Evolutionary conservation across 1,140 invertebrate species (phyloP).

Genomic region (Nasonia giraulti): DNA sequence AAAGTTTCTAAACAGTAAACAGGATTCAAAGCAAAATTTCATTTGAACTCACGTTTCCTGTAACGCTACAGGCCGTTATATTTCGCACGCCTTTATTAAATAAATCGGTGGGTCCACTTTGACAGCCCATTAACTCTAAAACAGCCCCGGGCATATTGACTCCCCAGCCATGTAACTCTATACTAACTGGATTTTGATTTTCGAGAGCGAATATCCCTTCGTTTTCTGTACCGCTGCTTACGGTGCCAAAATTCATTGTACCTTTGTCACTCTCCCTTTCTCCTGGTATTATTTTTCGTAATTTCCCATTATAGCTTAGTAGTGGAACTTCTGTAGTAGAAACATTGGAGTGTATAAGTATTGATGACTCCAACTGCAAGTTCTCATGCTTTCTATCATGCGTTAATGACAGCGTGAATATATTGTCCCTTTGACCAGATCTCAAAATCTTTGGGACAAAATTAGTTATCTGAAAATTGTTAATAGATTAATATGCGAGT

Average conservation of each 20-base stretch:
- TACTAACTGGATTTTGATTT: slow-evolving; percentile 85
- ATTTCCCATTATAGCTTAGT: slow-evolving; percentile 84
- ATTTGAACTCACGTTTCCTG: slow-evolving; percentile 66
- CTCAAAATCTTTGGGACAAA: slow-evolving; percentile 79
- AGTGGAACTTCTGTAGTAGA: slow-evolving; percentile 82
- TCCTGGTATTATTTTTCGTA: slow-evolving; percentile 76
- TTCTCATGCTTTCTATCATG: slow-evolving; percentile 74
- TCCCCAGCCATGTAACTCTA: slow-evolving; percentile 80
- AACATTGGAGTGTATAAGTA: slow-evolving; percentile 84
- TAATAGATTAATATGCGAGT: not conserved
- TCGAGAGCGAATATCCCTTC: slow-evolving; percentile 83
- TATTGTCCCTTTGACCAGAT: slow-evolving; percentile 77
- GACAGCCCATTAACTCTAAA: slow-evolving; percentile 82
- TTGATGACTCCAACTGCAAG: slow-evolving; percentile 79
- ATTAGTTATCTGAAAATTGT: slow-evolving; percentile 77
- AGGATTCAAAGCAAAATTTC: slow-evolving; percentile 21
- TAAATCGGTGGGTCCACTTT: slow-evolving; percentile 75
- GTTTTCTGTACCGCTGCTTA: slow-evolving; percentile 81
- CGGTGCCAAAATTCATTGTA: slow-evolving; percentile 83
- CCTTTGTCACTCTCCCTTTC: slow-evolving; percentile 75
- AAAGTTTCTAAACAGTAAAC: slow-evolving; percentile 55
- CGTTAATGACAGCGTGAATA: slow-evolving; percentile 78
- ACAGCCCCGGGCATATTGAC: slow-evolving; percentile 81
- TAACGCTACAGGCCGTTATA: slow-evolving; percentile 68
- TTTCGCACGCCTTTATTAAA: slow-evolving; percentile 69